Evolutionary conservation across 2,888 invertebrate genomes (phyloP).

Genomic region (Exocentrus adspersus): DNA sequence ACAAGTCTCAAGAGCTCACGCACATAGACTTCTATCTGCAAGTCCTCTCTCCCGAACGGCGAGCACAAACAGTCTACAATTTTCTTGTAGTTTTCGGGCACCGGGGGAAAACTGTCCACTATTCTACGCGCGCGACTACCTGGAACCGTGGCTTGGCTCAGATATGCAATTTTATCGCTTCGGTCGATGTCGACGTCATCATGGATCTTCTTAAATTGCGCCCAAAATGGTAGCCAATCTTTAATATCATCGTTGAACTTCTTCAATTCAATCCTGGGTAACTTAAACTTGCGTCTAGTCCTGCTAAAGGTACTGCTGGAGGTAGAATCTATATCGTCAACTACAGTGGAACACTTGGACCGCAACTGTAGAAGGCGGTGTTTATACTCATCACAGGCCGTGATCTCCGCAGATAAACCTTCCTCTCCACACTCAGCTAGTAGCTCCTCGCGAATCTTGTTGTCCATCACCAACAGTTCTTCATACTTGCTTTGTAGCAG

Average conservation of each 20-base stretch:
- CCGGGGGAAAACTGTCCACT: constrained; percentile 7
- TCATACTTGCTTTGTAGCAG: no score
- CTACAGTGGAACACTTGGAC: no score
- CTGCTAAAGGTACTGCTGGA: no score
- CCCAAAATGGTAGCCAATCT: constrained; percentile 40
- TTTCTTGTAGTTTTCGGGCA: constrained; percentile 33
- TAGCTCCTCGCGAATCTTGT: no score
- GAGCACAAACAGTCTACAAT: constrained; percentile 37
- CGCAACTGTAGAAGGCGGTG: no score
- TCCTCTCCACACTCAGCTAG: no score
- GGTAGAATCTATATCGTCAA: no score
- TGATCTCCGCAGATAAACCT: no score
- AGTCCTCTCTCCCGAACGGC: constrained; percentile 47
- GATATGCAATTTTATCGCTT: constrained; percentile 37
- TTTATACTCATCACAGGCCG: no score
- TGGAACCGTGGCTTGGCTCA: no score
- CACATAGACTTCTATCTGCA: constrained; percentile 44
- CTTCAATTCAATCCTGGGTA: constrained; percentile 30
- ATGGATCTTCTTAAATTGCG: constrained; percentile 40
- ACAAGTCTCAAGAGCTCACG: constrained; percentile 35
- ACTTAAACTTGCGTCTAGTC: constrained; percentile 23
- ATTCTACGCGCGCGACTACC: no score
- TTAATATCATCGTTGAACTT: constrained; percentile 29
- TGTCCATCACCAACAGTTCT: no score
- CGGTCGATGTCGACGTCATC: constrained; percentile 32